These are phyloP conservation scores for Stegostoma tigrinum DNA, from an alignment of 2,113 vertebrate species.

Conservation along the genomic window DNA sequence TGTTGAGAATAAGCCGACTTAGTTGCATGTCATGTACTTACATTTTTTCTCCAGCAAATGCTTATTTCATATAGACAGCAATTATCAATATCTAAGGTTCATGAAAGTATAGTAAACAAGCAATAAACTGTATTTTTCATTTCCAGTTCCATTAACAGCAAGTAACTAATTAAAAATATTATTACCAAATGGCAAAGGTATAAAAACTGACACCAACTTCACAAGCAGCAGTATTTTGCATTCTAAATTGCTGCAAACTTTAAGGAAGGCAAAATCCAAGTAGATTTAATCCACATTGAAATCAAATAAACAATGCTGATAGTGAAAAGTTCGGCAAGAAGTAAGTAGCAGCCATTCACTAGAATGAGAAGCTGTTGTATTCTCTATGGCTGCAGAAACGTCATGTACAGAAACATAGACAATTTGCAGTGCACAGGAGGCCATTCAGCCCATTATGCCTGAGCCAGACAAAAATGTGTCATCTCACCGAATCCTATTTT, in stretches of 20 bases:
- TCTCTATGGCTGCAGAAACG: neutral
- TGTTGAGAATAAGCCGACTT: neutral
- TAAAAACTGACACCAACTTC: neutral
- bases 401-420: no score
- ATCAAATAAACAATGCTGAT: neutral
- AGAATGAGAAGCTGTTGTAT: neutral
- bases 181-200: neutral
- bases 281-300: neutral
- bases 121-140: neutral
- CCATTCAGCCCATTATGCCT: no score
- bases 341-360: neutral
- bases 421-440: no score
- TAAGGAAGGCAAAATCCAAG: neutral
- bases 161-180: neutral
- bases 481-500: no score
- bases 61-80: neutral
- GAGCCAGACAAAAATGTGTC: no score
- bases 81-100: neutral
- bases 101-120: neutral
- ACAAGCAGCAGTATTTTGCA: neutral
- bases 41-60: neutral
- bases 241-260: neutral
- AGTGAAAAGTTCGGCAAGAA: neutral
- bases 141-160: neutral
- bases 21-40: neutral